Conservation (phyloP, 2,888 invertebrate species). For the Phengaris alcon region DNA sequence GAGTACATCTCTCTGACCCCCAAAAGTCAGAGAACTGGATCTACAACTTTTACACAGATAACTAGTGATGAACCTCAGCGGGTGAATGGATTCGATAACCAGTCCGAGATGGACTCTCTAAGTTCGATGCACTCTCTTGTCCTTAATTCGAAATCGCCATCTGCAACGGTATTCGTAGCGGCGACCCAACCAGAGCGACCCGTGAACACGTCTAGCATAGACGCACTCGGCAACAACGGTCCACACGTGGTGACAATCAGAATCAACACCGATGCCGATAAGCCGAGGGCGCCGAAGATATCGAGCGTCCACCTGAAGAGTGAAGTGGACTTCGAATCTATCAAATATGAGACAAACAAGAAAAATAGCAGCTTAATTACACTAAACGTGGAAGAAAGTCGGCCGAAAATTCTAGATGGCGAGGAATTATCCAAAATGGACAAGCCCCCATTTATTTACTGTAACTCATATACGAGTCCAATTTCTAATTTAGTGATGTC, state of each 20-base stretch:
- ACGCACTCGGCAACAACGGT: conserved; percentile 62
- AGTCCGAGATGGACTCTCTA: conserved; percentile 59
- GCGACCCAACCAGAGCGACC: conserved; percentile 73
- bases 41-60: conserved; percentile 72
- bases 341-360: conserved; percentile 62
- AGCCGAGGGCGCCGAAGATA: conserved; percentile 71
- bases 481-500: conserved; percentile 82
- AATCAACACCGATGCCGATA: conserved; percentile 81
- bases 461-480: conserved; percentile 78
- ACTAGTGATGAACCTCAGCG: conserved; percentile 55
- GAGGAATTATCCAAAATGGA: conserved; percentile 69
- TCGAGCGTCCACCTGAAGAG: conserved; percentile 74
- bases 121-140: conserved; percentile 79
- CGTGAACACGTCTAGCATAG: conserved; percentile 67
- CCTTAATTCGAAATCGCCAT: conserved; percentile 76
- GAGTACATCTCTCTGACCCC: conserved; percentile 79
- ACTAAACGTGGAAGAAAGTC: conserved; percentile 76
- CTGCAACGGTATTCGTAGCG: conserved; percentile 78
- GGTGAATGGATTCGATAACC: conserved; percentile 62
- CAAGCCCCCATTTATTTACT: conserved; percentile 80
- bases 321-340: conserved; percentile 66
- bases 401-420: conserved; percentile 73
- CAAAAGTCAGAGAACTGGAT: conserved; percentile 70
- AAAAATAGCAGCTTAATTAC: conserved; percentile 79
- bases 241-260: conserved; percentile 85